phyloP scores from a whole-genome alignment of 2,888 invertebrate genomes.

The Oligia strigilis region DNA sequence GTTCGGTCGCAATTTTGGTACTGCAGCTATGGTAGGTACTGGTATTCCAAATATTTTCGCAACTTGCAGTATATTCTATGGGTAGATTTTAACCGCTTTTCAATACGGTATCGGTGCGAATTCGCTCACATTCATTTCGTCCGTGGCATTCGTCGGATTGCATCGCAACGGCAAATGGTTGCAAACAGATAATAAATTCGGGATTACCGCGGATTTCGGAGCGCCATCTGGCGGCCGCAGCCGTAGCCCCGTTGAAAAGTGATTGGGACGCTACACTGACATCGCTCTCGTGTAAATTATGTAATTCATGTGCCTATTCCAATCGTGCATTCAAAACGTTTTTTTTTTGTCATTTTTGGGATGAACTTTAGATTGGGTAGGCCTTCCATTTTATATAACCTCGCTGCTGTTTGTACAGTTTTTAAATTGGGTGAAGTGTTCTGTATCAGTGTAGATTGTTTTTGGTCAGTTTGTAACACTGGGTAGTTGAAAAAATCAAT shows the following conservation, averaged over 20 bases:
- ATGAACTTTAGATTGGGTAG: slow-evolving; percentile 44
- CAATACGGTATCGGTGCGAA: slow-evolving; percentile 72
- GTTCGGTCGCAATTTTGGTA: slow-evolving; percentile 21
- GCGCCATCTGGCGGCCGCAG: slow-evolving; percentile 81
- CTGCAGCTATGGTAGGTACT: slow-evolving; percentile 3
- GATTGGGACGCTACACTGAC: slow-evolving; percentile 76
- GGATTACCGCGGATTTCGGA: slow-evolving; percentile 82
- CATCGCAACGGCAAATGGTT: slow-evolving; percentile 78
- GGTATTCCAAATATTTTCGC: slow-evolving; percentile 56
- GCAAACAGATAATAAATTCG: slow-evolving; percentile 88
- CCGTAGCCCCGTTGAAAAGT: slow-evolving; percentile 77
- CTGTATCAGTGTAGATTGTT: slow-evolving; percentile 25
- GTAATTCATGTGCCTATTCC: slow-evolving; percentile 67
- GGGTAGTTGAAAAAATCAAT: neutral
- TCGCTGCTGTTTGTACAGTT: slow-evolving; percentile 6
- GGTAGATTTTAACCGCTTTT: slow-evolving; percentile 66
- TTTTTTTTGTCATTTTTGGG: slow-evolving; percentile 51
- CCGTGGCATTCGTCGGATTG: slow-evolving; percentile 76
- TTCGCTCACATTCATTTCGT: slow-evolving; percentile 77
- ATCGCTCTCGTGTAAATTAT: slow-evolving; percentile 70
- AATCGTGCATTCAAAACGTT: slow-evolving; percentile 58
- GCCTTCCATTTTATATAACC: slow-evolving; percentile 28
- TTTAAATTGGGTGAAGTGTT: slow-evolving; percentile 41
- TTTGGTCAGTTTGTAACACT: neutral
- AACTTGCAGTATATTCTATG: slow-evolving; percentile 58